Conservation (phyloP, 2,797 vertebrate genomes). For the Cryptoprocta ferox region DNA sequence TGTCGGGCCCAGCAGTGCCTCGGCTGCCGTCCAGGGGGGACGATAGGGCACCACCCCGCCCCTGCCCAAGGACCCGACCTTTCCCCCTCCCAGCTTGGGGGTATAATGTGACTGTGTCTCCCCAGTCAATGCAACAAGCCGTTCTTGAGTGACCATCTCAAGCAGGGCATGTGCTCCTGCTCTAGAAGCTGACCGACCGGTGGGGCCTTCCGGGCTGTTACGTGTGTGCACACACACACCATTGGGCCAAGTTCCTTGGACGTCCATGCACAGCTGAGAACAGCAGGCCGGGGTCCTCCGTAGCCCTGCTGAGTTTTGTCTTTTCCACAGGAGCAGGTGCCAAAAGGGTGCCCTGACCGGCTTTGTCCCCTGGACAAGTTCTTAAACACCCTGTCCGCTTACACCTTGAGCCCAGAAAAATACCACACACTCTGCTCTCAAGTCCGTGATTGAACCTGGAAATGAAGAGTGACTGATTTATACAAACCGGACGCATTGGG, state of each 20-base stretch:
- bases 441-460: neutral
- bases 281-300: neutral
- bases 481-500: neutral
- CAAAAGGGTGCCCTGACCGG: constrained; percentile 91
- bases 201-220: neutral
- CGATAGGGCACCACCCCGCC: too few species aligned
- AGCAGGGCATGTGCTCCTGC: neutral
- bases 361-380: constrained; percentile 95
- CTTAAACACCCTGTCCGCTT: constrained; percentile 88
- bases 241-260: neutral
- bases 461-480: constrained; percentile 3
- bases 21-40: neutral
- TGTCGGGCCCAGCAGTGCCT: neutral
- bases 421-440: constrained; percentile 89
- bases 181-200: neutral
- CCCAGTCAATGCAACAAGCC: neutral
- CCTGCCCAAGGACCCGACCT: neutral
- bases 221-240: rapidly evolving
- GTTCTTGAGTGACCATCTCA: neutral
- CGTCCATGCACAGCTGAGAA: neutral
- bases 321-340: constrained; percentile 90
- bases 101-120: neutral
- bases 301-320: neutral
- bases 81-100: neutral
- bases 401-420: constrained; percentile 86